Evolutionary conservation across 2,888 invertebrate genomes (phyloP).

Genomic region (Parnassius glacialis): DNA sequence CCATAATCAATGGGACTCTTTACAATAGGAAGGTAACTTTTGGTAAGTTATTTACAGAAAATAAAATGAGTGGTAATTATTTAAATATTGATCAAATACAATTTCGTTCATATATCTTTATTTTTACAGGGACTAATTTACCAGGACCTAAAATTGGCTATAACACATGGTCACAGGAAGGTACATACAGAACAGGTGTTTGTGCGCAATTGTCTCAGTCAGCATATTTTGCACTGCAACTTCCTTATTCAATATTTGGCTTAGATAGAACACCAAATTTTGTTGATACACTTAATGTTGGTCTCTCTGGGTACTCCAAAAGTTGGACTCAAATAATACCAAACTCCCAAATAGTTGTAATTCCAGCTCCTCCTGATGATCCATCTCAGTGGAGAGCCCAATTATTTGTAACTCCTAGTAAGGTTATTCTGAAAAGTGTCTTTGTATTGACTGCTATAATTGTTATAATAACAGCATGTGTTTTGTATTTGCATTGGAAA

Average conservation of each 20-base stretch:
- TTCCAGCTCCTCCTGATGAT: conserved; percentile 90
- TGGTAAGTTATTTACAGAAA: conserved; percentile 67
- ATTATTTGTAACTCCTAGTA: conserved; percentile 96
- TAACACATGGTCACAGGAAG: conserved; percentile 93
- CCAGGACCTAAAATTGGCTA: conserved; percentile 95
- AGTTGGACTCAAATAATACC: conserved; percentile 97
- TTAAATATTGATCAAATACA: neutral
- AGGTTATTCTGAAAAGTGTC: conserved; percentile 94
- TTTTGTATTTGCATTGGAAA: conserved; percentile 93
- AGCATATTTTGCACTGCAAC: conserved; percentile 94
- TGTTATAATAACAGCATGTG: conserved; percentile 90
- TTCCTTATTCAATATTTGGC: conserved; percentile 98
- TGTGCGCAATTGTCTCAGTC: conserved; percentile 95
- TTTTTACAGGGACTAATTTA: conserved; percentile 86
- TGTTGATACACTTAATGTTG: conserved; percentile 93
- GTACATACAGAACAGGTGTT: conserved; percentile 87
- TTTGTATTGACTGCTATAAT: conserved; percentile 93
- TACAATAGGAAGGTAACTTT: conserved; percentile 89
- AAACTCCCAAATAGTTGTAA: conserved; percentile 97
- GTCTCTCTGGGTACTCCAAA: conserved; percentile 85
- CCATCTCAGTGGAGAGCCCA: conserved; percentile 93
- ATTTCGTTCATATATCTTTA: conserved; percentile 5
- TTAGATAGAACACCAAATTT: conserved; percentile 99
- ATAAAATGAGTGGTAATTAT: neutral
- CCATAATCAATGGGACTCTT: conserved; percentile 86